phyloP scores from a whole-genome alignment of 2,888 invertebrate species.

The Galeopsomyia nigrocyanea region DNA sequence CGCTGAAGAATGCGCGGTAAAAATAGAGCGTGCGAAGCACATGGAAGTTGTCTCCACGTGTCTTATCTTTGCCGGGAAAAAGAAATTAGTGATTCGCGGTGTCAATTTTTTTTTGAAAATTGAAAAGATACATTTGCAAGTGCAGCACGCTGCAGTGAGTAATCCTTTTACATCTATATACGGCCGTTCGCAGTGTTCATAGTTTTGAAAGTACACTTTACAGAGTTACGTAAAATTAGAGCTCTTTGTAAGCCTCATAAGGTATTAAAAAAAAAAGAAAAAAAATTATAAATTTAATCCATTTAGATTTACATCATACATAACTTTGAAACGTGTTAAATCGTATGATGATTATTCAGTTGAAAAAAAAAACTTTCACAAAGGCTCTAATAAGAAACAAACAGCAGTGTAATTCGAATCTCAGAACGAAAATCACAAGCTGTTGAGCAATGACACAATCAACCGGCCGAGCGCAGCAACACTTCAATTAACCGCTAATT shows the following conservation, averaged over 20 bases:
- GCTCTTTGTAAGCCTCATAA: no score
- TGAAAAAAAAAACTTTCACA: no score
- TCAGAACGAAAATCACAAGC: no score
- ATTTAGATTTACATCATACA: no score
- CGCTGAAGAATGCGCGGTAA: conserved; percentile 16
- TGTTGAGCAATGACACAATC: conserved; percentile 5
- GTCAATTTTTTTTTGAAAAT: not conserved
- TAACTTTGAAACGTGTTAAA: no score
- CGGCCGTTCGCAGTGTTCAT: not conserved
- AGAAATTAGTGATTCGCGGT: conserved; percentile 2
- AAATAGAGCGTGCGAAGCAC: conserved; percentile 27
- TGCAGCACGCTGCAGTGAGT: not conserved
- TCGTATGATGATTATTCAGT: no score
- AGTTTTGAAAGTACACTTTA: conserved; percentile 8
- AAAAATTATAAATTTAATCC: no score
- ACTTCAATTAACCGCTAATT: conserved; percentile 43
- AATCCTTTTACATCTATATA: conserved; percentile 4
- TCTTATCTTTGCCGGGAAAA: not conserved
- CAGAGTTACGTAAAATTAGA: not conserved
- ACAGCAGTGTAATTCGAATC: no score
- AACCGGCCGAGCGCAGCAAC: conserved; percentile 15
- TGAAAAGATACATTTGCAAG: not conserved
- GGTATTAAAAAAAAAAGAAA: no score
- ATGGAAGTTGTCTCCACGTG: conserved; percentile 25
- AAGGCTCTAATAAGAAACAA: no score